phyloP scores from a whole-genome alignment of 2,888 invertebrate species.

The Leucozona laternaria region DNA sequence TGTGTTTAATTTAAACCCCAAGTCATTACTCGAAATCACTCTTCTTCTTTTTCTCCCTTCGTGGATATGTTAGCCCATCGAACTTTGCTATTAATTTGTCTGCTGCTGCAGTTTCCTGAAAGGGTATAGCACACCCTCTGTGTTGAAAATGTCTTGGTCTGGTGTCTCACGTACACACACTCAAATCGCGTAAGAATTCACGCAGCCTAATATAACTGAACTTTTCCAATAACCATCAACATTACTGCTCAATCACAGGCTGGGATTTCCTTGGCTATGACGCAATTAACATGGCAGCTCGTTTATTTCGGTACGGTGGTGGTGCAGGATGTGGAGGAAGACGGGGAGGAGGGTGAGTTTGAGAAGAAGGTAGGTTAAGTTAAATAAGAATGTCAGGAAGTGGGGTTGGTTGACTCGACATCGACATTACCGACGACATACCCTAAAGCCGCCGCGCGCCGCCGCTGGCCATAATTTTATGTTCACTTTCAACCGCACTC shows the following conservation, averaged over 20 bases:
- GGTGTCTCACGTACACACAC: conserved; percentile 39
- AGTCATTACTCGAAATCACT: conserved; percentile 69
- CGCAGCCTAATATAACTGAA: conserved; percentile 61
- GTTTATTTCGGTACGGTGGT: conserved; percentile 25
- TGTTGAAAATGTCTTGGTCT: conserved; percentile 27
- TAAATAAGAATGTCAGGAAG: conserved; percentile 25
- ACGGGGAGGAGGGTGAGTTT: too few relatives aligned
- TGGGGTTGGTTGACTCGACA: conserved; percentile 26
- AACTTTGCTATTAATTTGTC: conserved; percentile 74
- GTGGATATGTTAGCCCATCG: conserved; percentile 54
- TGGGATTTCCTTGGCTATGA: conserved; percentile 72
- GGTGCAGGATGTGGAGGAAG: background rate
- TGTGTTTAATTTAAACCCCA: conserved; percentile 73
- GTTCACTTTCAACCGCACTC: conserved; percentile 18
- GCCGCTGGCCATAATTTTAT: conserved; percentile 44
- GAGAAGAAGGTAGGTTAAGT: background rate
- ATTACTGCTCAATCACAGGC: conserved; percentile 75
- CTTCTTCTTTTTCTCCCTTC: background rate
- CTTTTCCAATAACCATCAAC: conserved; percentile 76
- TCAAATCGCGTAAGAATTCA: conserved; percentile 22
- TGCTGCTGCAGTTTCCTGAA: conserved; percentile 68
- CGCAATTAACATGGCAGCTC: conserved; percentile 74
- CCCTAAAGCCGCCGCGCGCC: background rate
- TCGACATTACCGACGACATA: conserved; percentile 8
- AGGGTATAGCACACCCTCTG: conserved; percentile 24